Evolutionary conservation across 2,888 invertebrate genomes (phyloP).

Genomic region (Amiota mariae): DNA sequence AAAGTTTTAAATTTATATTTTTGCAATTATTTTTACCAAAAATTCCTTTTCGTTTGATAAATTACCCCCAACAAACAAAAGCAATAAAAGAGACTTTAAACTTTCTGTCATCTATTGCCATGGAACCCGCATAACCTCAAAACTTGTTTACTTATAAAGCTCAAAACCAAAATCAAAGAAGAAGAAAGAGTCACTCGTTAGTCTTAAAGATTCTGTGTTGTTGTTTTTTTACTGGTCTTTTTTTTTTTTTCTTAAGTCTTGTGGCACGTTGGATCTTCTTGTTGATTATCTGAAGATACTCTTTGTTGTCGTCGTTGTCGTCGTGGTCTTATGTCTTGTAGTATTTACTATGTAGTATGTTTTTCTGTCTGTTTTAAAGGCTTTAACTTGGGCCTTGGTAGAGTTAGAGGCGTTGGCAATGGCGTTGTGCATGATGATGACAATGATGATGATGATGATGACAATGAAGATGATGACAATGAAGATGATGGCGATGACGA

Average conservation of each 20-base stretch:
- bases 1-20: too few species aligned
- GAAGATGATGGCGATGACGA: neutral
- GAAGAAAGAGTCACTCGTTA: constrained; percentile 13
- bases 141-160: neutral
- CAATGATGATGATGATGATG: neutral
- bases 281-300: constrained; percentile 19
- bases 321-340: too few species aligned
- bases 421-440: neutral
- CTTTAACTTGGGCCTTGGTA: neutral
- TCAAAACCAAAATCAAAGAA: neutral
- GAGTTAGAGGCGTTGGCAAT: neutral
- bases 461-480: too few species aligned
- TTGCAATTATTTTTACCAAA: too few species aligned
- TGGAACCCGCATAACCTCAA: too few species aligned
- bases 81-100: too few species aligned
- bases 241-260: constrained; percentile 12
- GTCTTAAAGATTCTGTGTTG: neutral
- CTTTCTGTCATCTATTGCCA: too few species aligned
- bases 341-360: too few species aligned
- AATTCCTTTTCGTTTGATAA: too few species aligned
- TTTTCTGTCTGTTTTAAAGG: too few species aligned
- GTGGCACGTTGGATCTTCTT: constrained; percentile 19
- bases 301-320: too few species aligned
- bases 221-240: neutral
- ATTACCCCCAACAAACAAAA: too few species aligned